Evolutionary conservation across 1,140 invertebrate genomes (phyloP), one percentile per base, ranked within the genome.

Genomic region (Nasonia longicornis): DNA sequence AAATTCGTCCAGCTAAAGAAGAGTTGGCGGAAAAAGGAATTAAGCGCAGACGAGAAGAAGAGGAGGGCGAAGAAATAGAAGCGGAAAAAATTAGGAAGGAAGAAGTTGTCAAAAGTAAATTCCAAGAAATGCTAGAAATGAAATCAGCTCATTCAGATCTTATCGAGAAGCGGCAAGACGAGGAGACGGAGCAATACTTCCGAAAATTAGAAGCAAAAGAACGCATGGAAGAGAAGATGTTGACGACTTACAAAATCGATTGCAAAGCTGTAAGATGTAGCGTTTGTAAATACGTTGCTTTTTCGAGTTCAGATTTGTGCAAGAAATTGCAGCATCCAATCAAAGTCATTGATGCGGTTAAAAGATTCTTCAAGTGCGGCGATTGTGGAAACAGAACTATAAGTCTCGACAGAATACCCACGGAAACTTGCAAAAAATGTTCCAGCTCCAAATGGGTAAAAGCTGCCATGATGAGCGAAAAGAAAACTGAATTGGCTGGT

Each of bases 151-250:
- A 98, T 89, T 91, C 92, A 8, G 94, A 96, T 87, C 91, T 97
- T 20, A 92, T 97, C 3, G 92, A 96, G 85, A 89, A 93, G 83
- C 93, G 94, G 42, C 94, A 97, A 73, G 91, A 94, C 74, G 92
- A 96, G 85, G 94, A 94, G 80, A 92, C 96, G 86, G 95, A 97
- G 22, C 94, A 96, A 84, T 98, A 98, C 88, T 98, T 98, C 83
- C 93, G 94, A 81, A 95, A 95, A 87, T 88, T 98, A 74, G 97
- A 98, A 89, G 94, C 94, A 83, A 98, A 97, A 87, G 97, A 99
- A 90, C 93, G 93, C 84, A 94, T 98, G 93, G 97, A 98, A 88
- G 95, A 97, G 78, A 98, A 98, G 90, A 97, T 98, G 96, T 87
- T 95, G 26, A 93, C 92, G 58, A 98, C 96, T 8, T 97, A 92